Conservation (phyloP, 2,797 vertebrate species). For the Hybognathus amarus region DNA sequence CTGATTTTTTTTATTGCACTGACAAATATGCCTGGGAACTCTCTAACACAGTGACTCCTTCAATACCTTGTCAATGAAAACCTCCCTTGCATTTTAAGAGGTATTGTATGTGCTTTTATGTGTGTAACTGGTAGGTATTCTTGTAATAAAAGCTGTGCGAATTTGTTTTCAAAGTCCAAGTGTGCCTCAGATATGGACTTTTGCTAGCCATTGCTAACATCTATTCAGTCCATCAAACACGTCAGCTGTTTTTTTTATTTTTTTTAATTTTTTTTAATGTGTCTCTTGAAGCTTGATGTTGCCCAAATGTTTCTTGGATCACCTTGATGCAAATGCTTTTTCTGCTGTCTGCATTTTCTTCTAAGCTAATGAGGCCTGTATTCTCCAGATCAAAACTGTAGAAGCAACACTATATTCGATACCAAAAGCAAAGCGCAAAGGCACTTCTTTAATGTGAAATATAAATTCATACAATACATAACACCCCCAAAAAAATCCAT, state of each 20-base stretch:
- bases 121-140: neutral
- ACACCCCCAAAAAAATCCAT: neutral
- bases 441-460: neutral
- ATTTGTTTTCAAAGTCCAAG: neutral
- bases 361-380: neutral
- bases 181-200: neutral
- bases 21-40: neutral
- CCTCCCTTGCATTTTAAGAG: neutral
- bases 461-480: neutral
- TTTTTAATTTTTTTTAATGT: neutral
- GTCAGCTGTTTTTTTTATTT: no score
- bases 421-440: neutral
- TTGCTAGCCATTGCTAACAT: neutral
- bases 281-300: constrained; percentile 2
- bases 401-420: neutral
- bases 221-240: neutral
- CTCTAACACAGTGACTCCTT: neutral
- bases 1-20: neutral
- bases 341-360: neutral
- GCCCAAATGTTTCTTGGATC: neutral
- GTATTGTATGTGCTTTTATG: neutral
- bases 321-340: neutral
- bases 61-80: neutral
- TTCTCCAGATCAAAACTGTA: neutral
- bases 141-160: neutral